A percentile compares a stretch with the other conserved stretches of the same genome.
These are phyloP conservation scores for Solen grandis DNA, from an alignment of 1,140 invertebrate species.

Conservation along the genomic window DNA sequence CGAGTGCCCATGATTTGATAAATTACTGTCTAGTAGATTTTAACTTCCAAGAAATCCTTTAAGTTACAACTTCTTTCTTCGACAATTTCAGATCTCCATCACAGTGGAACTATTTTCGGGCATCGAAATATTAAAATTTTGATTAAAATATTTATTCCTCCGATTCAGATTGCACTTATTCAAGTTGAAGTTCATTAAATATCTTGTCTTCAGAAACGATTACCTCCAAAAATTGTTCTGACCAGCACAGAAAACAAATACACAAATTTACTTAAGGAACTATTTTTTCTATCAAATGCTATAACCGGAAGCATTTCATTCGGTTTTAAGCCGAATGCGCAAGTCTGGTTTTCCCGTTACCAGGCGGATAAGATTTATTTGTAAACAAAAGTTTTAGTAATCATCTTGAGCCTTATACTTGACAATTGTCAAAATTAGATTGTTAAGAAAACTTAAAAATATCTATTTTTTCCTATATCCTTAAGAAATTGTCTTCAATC, in stretches of 20 bases:
- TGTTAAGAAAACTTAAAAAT: background rate
- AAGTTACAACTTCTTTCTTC: slow-evolving; percentile 20
- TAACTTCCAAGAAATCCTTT: background rate
- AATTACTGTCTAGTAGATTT: background rate
- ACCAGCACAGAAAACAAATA: no score
- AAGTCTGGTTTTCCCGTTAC: slow-evolving; percentile 65
- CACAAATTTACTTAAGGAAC: no score
- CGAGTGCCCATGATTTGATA: slow-evolving; percentile 30
- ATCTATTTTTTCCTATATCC: background rate
- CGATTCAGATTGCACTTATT: no score
- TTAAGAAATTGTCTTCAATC: background rate
- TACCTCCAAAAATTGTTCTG: no score
- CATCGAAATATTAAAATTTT: no score
- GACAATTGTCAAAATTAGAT: slow-evolving; percentile 31
- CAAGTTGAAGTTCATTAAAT: no score
- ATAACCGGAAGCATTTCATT: slow-evolving; percentile 37
- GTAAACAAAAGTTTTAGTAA: slow-evolving; percentile 11
- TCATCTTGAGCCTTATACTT: no score
- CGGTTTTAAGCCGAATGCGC: slow-evolving; percentile 54
- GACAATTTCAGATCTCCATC: slow-evolving; percentile 31
- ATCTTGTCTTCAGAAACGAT: no score
- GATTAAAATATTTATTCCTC: no score
- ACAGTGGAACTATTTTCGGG: no score
- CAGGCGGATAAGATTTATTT: slow-evolving; percentile 53
- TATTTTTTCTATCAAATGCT: no score